phyloP scores from a whole-genome alignment of 2,113 vertebrate species.

The Uropsilus gracilis region DNA sequence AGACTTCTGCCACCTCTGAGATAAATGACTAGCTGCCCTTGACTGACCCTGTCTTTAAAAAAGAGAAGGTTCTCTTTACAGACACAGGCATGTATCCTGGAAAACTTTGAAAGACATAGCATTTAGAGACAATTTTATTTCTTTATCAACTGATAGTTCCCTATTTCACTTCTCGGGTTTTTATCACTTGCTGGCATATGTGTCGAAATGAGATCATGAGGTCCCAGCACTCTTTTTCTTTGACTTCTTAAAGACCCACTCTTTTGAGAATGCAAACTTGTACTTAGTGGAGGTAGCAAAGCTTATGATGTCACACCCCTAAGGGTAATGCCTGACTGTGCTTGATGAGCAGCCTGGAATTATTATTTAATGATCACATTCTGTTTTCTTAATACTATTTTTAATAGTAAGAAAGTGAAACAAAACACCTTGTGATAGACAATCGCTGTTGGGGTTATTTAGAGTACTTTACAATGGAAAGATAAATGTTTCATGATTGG shows the following conservation, averaged over 20 bases:
- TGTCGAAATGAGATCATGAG: constrained; percentile 64
- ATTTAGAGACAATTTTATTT: constrained; percentile 72
- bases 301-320: not conserved
- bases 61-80: constrained; percentile 59
- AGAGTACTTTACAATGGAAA: not conserved
- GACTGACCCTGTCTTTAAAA: constrained; percentile 74
- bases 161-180: constrained; percentile 54
- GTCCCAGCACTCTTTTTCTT: constrained; percentile 32
- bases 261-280: not conserved
- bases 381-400: not conserved
- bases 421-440: not conserved
- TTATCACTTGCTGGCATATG: constrained; percentile 65
- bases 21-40: constrained; percentile 73
- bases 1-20: constrained; percentile 68
- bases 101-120: constrained; percentile 66
- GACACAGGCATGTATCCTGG: constrained; percentile 5
- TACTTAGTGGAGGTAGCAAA: not conserved
- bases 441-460: not conserved
- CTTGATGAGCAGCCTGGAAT: not conserved
- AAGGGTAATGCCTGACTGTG: not conserved
- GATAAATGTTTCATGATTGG: not conserved
- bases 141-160: constrained; percentile 70
- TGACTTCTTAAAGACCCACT: constrained; percentile 7
- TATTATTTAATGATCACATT: not conserved
- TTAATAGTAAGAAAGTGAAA: not conserved